phyloP scores from a whole-genome alignment of 2,797 vertebrate genomes.

The Luscinia luscinia region DNA sequence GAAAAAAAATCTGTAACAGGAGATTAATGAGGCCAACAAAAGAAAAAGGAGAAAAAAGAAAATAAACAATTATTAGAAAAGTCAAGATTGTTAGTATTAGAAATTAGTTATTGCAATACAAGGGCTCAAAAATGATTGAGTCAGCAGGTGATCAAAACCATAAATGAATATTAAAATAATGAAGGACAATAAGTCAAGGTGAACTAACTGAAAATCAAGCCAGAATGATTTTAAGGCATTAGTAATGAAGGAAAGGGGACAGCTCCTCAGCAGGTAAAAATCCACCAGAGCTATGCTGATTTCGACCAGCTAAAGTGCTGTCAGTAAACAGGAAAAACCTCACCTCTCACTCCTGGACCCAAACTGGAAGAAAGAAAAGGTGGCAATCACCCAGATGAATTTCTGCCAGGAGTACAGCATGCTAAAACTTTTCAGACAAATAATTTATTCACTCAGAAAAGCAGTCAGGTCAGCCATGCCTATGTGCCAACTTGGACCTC shows the following conservation, averaged over 20 bases:
- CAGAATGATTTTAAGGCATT: conserved; percentile 57
- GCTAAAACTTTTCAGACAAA: not conserved
- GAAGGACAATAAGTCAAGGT: conserved; percentile 69
- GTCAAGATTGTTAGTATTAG: conserved; percentile 30
- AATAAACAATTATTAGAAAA: conserved; percentile 60
- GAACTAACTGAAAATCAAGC: conserved; percentile 66
- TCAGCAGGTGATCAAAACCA: conserved; percentile 64
- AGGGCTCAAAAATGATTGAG: conserved; percentile 54
- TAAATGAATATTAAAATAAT: conserved; percentile 68
- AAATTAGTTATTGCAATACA: conserved; percentile 45
- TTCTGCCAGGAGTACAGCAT: not conserved
- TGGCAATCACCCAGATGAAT: not conserved
- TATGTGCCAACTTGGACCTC: not conserved
- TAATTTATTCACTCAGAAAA: not conserved
- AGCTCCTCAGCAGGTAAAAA: conserved; percentile 58
- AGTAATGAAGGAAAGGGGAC: conserved; percentile 42
- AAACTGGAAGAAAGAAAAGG: not conserved
- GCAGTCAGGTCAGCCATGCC: not conserved
- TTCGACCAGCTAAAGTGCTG: not conserved
- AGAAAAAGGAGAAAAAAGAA: conserved; percentile 13
- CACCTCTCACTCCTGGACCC: not conserved
- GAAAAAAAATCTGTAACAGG: not conserved
- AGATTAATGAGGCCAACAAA: conserved; percentile 52
- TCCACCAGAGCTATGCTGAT: not conserved
- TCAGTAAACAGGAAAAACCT: not conserved